These are phyloP conservation scores for Tipula unca DNA, from an alignment of 2,888 invertebrate genomes.

Conservation along the genomic window DNA sequence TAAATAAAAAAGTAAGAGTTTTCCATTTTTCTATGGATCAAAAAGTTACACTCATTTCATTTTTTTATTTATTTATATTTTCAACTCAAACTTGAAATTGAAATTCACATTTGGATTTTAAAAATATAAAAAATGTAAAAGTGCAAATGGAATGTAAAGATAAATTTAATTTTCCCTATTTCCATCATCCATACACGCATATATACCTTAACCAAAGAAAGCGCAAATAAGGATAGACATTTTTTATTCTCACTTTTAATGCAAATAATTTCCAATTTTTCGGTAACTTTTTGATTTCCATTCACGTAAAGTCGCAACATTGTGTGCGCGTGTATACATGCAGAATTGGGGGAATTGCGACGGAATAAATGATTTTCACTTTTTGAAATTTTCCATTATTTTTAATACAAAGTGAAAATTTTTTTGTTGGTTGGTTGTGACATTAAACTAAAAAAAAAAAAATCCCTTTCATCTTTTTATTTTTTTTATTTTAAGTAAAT, in stretches of 20 bases:
- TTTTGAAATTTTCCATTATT: neutral
- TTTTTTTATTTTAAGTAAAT: constrained; percentile 1
- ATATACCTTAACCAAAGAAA: neutral
- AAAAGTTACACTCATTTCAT: neutral
- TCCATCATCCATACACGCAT: neutral
- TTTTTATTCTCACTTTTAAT: neutral
- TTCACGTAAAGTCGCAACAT: neutral
- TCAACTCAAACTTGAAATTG: neutral
- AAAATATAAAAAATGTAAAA: neutral
- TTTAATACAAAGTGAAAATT: neutral
- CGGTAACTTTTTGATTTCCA: neutral
- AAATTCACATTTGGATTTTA: neutral
- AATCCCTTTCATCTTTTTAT: neutral
- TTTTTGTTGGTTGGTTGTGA: constrained; percentile 8
- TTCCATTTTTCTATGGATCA: neutral
- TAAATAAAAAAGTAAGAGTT: constrained; percentile 1
- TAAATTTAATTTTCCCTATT: constrained; percentile 8
- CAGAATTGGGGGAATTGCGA: neutral
- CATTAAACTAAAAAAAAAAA: constrained; percentile 8
- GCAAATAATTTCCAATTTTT: neutral
- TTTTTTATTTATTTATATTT: neutral
- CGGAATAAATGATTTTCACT: neutral
- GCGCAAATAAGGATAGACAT: neutral
- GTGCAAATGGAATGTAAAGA: neutral
- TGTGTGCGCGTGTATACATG: neutral